Percentiles rank a stretch among this genome's conserved stretches.
Evolutionary conservation across 2,797 vertebrate species (phyloP).

Genomic region (Poeciliopsis gracilis): DNA sequence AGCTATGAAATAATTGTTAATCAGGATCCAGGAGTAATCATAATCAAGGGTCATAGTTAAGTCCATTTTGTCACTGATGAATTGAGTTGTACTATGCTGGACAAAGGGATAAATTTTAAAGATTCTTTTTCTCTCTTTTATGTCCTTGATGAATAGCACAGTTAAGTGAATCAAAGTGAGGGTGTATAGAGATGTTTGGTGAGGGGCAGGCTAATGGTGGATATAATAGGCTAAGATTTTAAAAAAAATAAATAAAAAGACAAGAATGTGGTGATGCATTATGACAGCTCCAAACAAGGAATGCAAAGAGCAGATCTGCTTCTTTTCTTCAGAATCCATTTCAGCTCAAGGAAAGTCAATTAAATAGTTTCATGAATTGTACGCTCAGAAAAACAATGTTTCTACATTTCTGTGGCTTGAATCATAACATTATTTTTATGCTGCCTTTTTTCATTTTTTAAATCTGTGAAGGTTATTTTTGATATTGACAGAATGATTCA

Average conservation of each 20-base stretch:
- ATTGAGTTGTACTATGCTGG: conserved; percentile 46
- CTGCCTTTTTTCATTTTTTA: not conserved
- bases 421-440: conserved; percentile 1
- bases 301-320: conserved; percentile 1
- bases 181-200: conserved; percentile 40
- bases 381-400: not conserved
- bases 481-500: not conserved
- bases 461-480: not conserved
- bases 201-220: conserved; percentile 20
- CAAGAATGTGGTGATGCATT: conserved; percentile 7
- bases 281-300: conserved; percentile 8
- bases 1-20: conserved; percentile 64
- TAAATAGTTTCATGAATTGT: not conserved
- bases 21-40: conserved; percentile 62
- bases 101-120: conserved; percentile 38
- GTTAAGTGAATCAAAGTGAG: conserved; percentile 45
- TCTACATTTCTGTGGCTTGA: not conserved
- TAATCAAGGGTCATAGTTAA: conserved; percentile 69
- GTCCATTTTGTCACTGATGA: conserved; percentile 57
- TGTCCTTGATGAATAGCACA: conserved; percentile 48
- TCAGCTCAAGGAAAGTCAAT: conserved; percentile 1
- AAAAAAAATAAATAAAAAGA: not conserved
- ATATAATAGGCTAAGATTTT: not conserved
- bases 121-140: conserved; percentile 30
- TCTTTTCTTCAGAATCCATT: not conserved